Percentiles rank a stretch among this genome's conserved stretches.
Conservation (phyloP, 1,140 invertebrate genomes). For the Schlechtendalia chinensis region DNA sequence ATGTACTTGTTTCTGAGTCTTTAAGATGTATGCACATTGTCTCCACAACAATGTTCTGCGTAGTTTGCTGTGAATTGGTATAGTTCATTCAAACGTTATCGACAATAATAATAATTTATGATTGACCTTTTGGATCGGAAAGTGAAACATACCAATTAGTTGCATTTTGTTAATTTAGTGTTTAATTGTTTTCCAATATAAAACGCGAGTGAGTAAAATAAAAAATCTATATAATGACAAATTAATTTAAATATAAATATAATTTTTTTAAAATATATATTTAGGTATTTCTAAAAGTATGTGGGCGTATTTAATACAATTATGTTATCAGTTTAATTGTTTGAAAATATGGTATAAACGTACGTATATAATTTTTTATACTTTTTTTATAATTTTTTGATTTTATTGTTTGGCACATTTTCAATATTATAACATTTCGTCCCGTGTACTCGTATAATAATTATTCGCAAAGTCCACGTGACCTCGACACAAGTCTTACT, state of each 20-base stretch:
- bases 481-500: conserved; percentile 3
- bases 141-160: conserved; percentile 9
- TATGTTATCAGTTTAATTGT: not conserved
- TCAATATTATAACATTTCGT: conserved; percentile 37
- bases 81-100: not conserved
- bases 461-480: conserved; percentile 5
- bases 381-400: too few relatives aligned
- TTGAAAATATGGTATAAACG: not conserved
- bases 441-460: conserved; percentile 20
- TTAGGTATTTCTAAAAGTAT: too few relatives aligned
- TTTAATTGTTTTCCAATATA: not conserved
- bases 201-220: too few relatives aligned
- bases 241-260: too few relatives aligned
- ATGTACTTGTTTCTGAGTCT: too few relatives aligned
- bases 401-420: conserved; percentile 30
- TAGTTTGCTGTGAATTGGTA: too few relatives aligned
- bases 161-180: not conserved
- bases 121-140: not conserved
- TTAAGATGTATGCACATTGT: too few relatives aligned
- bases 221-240: too few relatives aligned
- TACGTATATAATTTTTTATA: not conserved
- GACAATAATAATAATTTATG: not conserved
- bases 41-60: too few relatives aligned
- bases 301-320: not conserved
- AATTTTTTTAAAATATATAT: too few relatives aligned